A percentile compares a stretch with the other conserved stretches of the same genome.
Evolutionary conservation across 37 sponge, comb jelly and placozoan species (phyloP).

Genomic region (Spongilla lacustris): DNA sequence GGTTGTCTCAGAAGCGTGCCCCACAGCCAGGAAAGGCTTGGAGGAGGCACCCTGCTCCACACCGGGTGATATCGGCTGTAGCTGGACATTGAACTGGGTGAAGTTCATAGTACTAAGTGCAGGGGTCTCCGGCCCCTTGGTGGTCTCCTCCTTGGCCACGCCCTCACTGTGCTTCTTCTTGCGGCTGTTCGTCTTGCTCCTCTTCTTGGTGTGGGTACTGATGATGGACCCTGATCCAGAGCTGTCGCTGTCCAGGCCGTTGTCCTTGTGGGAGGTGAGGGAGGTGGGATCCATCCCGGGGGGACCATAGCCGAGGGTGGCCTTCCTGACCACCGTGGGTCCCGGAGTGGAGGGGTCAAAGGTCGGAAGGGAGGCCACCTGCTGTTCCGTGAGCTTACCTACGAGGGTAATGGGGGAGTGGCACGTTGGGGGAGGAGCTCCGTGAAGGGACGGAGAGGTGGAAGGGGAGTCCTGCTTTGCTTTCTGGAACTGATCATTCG

Average conservation of each 20-base stretch:
- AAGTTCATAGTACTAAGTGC: slow-evolving; percentile 19
- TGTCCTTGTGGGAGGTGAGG: slow-evolving; percentile 2
- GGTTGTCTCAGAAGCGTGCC: not conserved
- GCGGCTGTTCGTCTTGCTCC: not conserved
- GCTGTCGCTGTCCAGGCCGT: slow-evolving; percentile 76
- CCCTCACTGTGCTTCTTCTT: not conserved
- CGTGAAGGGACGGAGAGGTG: not conserved
- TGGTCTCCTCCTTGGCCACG: not conserved
- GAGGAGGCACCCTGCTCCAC: slow-evolving; percentile 3
- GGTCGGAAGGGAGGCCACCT: slow-evolving; percentile 2
- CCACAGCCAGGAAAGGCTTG: not conserved
- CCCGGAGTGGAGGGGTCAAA: not conserved
- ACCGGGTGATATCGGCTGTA: slow-evolving; percentile 72
- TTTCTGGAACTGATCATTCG: not conserved
- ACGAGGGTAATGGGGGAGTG: not conserved
- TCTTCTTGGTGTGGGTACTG: slow-evolving; percentile 45
- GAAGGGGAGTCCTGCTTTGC: not conserved
- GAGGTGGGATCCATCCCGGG: not conserved
- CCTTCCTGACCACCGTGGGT: slow-evolving; percentile 8
- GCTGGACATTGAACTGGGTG: slow-evolving; percentile 40
- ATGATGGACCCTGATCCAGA: slow-evolving; percentile 78
- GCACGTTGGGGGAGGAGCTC: not conserved
- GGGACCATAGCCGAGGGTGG: slow-evolving; percentile 39
- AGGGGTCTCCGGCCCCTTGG: slow-evolving; percentile 50
- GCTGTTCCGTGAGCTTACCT: not conserved